phyloP scores from a whole-genome alignment of 2,888 invertebrate species.

The Chirona hameri region DNA sequence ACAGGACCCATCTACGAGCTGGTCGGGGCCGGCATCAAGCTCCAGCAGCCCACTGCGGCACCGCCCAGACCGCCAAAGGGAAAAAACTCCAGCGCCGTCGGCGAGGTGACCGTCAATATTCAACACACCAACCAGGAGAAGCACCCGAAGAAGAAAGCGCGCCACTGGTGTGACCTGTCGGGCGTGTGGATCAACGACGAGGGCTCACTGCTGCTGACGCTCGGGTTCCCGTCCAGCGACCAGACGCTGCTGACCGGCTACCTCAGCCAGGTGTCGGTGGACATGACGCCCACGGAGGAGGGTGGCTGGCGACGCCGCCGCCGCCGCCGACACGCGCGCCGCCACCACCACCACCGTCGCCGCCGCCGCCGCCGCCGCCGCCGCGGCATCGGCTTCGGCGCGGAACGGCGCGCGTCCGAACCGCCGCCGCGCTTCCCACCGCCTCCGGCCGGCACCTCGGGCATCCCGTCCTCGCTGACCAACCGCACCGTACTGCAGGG shows the following conservation, averaged over 20 bases:
- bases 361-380: neutral
- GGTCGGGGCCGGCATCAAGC: constrained; percentile 1
- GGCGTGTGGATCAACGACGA: constrained; percentile 26
- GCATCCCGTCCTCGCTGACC: constrained; percentile 22
- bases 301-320: neutral
- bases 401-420: no score
- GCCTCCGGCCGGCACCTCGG: constrained; percentile 5
- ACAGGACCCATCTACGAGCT: constrained; percentile 13
- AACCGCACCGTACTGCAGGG: constrained; percentile 28
- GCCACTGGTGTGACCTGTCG: constrained; percentile 29
- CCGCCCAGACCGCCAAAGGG: neutral
- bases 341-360: neutral
- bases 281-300: constrained; percentile 1
- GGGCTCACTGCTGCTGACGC: constrained; percentile 25
- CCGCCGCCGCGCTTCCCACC: constrained; percentile 25
- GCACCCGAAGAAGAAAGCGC: neutral
- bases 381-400: neutral
- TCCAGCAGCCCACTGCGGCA: neutral
- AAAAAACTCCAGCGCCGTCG: neutral
- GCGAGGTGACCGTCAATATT: constrained; percentile 23
- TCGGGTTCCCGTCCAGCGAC: constrained; percentile 26
- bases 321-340: neutral
- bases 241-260: constrained; percentile 28
- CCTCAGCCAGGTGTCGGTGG: constrained; percentile 29
- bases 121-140: neutral